Evolutionary conservation across 2,888 invertebrate species (phyloP), one percentile per base, ranked within the genome.

Genomic region (Neoscelio sp.): DNA sequence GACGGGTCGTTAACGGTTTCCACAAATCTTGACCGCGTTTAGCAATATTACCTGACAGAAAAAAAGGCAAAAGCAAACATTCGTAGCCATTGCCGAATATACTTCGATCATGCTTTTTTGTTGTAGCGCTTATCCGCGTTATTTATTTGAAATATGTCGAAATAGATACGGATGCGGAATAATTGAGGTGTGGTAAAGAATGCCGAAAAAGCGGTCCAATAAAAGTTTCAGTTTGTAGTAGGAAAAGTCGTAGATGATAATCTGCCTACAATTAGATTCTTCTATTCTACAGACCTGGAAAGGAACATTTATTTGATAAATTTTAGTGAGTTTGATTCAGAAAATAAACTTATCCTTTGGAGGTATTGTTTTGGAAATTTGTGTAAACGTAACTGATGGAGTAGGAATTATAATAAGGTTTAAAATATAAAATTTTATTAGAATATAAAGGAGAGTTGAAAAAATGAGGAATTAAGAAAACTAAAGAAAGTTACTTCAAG

Each of bases 111-210:
- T 56, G 42, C 70, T 64, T 70, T 38, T 77, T 68, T 65, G 35
- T 65, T 71, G 3, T 23, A n/a, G n/a, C n/a, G n/a, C n/a, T 6
- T 23, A 4, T 23, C 23, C 23, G 6, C 23, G 23, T 23, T 23
- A 65, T 77, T 77, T 71, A 71, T 77, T 77, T 40, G 71, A 65
- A 77, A 70, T 44, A 76, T 67, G 70, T 76, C 76, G 64, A 65
- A 65, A 65, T 52, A 50, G 77, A 70, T 58, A 70, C 40, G 56
- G 18, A 23, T 23, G 6, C 6, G 23, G 35, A 64, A 54, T 64
- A 30, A 15, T 56, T 60, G 60, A 12, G 56, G 52, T 35, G 15
- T 3, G 20, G 20, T 15, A 70, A 77, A 71, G 71, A 71, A 71
- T 52, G 65, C 65, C 65, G 65, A 71, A n/a, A 7, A 38, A n/a